Percentiles rank a stretch among this genome's conserved stretches.
phyloP scores from a whole-genome alignment of 2,113 vertebrate species.

The Hippolais icterina region DNA sequence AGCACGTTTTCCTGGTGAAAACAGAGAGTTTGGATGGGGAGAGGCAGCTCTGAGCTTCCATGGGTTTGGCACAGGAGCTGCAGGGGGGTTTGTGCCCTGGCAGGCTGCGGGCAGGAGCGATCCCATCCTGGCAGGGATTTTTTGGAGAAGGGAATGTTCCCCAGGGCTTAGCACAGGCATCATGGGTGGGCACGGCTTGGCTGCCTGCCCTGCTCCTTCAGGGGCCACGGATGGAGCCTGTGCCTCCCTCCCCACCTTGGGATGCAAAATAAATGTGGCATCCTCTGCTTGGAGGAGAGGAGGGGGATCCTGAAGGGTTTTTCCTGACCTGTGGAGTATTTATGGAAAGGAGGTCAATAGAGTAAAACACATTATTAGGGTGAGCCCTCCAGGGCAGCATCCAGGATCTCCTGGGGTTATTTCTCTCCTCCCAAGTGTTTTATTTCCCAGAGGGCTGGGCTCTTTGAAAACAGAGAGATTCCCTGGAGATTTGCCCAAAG shows the following conservation, averaged over 20 bases:
- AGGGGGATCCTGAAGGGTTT: neutral
- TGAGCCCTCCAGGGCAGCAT: neutral
- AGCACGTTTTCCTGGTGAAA: fast-evolving
- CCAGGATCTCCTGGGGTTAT: neutral
- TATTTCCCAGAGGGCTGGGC: neutral
- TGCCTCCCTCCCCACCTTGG: neutral
- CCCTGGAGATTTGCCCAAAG: neutral
- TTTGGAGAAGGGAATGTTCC: slow-evolving; percentile 9
- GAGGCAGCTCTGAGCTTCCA: neutral
- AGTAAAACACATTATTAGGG: neutral
- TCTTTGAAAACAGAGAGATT: neutral
- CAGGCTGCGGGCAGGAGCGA: neutral
- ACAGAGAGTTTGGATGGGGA: neutral
- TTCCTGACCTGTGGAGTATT: neutral
- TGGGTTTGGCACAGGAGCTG: neutral
- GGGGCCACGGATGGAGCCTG: neutral
- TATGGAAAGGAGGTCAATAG: neutral
- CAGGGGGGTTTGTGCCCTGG: fast-evolving
- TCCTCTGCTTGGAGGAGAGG: neutral
- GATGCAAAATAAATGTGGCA: neutral
- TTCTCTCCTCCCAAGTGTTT: neutral
- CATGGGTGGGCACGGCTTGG: slow-evolving; percentile 13
- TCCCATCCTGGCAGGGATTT: fast-evolving
- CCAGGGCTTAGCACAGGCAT: neutral
- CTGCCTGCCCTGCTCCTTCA: neutral